These are phyloP conservation scores for Steinernema carpocapsae DNA, from an alignment of 2,888 invertebrate species.

Conservation along the genomic window DNA sequence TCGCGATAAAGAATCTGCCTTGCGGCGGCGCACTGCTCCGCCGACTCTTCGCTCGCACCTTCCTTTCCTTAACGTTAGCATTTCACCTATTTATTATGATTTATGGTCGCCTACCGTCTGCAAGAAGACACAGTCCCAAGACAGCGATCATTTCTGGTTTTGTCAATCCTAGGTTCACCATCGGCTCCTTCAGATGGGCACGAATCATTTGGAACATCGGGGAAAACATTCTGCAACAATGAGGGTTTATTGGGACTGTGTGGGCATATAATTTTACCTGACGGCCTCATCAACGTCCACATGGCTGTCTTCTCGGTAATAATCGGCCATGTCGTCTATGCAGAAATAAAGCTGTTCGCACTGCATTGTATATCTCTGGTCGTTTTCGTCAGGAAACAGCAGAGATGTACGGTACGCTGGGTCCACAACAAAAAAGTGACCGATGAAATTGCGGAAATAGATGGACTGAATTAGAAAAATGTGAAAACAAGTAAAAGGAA, in stretches of 20 bases:
- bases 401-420: neutral
- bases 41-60: neutral
- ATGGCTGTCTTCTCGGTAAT: neutral
- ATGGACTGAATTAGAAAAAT: neutral
- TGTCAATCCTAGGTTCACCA: neutral
- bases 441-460: conserved; percentile 6
- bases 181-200: conserved; percentile 3
- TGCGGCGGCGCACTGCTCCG: neutral
- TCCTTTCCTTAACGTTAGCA: neutral
- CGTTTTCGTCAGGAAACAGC: neutral
- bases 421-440: neutral
- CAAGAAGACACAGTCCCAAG: neutral
- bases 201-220: conserved; percentile 7
- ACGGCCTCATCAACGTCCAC: neutral
- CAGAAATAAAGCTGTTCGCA: neutral
- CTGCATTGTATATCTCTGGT: neutral
- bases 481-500: neutral
- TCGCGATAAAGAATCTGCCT: neutral
- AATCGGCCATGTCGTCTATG: neutral
- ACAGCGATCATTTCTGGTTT: neutral
- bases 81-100: neutral
- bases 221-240: conserved; percentile 8
- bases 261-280: neutral
- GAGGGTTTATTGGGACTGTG: no score
- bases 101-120: neutral